Conservation (phyloP, 37 sponge, comb jelly and placozoan species). For the Beroe ovata region DNA sequence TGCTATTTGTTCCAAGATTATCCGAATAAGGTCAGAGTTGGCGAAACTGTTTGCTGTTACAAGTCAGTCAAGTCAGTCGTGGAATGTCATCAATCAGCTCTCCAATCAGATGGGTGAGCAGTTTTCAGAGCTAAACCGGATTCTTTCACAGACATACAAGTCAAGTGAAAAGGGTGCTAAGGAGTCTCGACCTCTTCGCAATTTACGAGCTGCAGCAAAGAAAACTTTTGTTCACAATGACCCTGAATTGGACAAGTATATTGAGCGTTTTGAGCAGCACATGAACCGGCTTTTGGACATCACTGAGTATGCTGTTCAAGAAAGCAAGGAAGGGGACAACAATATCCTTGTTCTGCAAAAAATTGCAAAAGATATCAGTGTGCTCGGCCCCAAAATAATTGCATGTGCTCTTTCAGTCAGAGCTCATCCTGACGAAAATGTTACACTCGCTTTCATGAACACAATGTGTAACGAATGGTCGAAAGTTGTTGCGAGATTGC, state of each 20-base stretch:
- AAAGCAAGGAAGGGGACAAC: conserved; percentile 10
- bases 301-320: conserved; percentile 55
- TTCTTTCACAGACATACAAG: conserved; percentile 63
- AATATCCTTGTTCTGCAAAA: conserved; percentile 27
- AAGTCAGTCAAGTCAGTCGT: conserved; percentile 45
- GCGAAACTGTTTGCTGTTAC: conserved; percentile 55
- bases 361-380: conserved; percentile 27
- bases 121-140: conserved; percentile 54
- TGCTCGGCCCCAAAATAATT: conserved; percentile 59
- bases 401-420: conserved; percentile 47
- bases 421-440: conserved; percentile 48
- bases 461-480: conserved; percentile 61
- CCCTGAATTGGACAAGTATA: conserved; percentile 56
- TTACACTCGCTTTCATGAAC: conserved; percentile 60
- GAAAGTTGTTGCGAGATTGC: conserved; percentile 35
- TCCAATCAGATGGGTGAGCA: conserved; percentile 46
- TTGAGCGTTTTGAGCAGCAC: conserved; percentile 55
- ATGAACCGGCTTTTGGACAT: conserved; percentile 41
- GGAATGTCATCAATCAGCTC: conserved; percentile 61
- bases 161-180: conserved; percentile 13
- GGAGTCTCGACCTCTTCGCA: neutral
- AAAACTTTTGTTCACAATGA: neutral
- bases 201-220: conserved; percentile 28
- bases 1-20: conserved; percentile 23
- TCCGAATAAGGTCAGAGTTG: conserved; percentile 16